Conservation (phyloP, 2,888 invertebrate genomes). For the Matsumyia berberina region DNA sequence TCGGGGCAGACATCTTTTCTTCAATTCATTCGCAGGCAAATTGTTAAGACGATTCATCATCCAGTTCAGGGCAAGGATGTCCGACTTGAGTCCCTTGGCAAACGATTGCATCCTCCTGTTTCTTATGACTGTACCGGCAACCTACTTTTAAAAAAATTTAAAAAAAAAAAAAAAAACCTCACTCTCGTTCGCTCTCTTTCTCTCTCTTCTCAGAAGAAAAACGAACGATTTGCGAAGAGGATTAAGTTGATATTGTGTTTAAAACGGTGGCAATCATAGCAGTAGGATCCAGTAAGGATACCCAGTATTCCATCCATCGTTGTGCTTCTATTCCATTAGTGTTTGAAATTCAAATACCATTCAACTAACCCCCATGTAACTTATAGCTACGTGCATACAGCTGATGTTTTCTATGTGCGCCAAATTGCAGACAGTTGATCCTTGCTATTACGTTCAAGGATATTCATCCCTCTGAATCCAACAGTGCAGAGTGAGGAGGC, state of each 20-base stretch:
- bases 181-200: no score
- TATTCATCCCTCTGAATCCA: constrained; percentile 44
- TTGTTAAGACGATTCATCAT: constrained; percentile 71
- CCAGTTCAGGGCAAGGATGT: constrained; percentile 40
- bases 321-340: constrained; percentile 3
- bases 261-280: constrained; percentile 73
- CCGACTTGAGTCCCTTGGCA: constrained; percentile 44
- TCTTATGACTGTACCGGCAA: constrained; percentile 27
- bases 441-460: constrained; percentile 60
- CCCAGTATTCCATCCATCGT: background rate
- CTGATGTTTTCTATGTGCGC: constrained; percentile 37
- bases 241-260: constrained; percentile 63
- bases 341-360: constrained; percentile 53
- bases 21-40: constrained; percentile 51
- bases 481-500: constrained; percentile 6
- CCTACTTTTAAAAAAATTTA: constrained; percentile 67
- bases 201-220: background rate
- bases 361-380: constrained; percentile 45
- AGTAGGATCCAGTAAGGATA: constrained; percentile 33
- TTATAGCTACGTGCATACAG: constrained; percentile 26
- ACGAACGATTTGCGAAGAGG: constrained; percentile 13
- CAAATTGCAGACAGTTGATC: constrained; percentile 71
- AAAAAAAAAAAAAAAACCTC: constrained; percentile 62
- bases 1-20: constrained; percentile 17
- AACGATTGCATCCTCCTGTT: constrained; percentile 35